Evolutionary conservation across 2,888 invertebrate genomes (phyloP).

Genomic region (Xanthorhoe designata): DNA sequence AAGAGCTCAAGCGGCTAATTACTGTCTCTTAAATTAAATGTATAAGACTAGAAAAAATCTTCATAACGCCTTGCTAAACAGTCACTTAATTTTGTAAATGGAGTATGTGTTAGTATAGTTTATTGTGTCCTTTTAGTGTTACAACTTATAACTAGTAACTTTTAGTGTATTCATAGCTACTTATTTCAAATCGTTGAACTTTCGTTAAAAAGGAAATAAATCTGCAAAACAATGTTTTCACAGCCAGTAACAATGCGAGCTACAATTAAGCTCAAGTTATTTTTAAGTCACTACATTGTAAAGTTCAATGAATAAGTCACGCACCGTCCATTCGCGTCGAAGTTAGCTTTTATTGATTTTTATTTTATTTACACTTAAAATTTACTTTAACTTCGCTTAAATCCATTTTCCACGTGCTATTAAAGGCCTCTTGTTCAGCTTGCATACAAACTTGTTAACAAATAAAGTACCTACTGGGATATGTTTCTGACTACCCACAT

Average conservation of each 20-base stretch:
- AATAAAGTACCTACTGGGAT: no score
- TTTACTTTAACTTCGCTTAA: neutral
- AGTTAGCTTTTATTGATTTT: conserved; percentile 25
- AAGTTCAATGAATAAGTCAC: conserved; percentile 26
- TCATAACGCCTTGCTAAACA: no score
- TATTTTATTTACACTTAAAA: conserved; percentile 4
- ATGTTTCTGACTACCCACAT: no score
- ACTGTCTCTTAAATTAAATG: no score
- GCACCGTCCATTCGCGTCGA: conserved; percentile 18
- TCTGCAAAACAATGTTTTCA: conserved; percentile 35
- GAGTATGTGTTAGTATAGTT: no score
- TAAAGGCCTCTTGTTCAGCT: no score
- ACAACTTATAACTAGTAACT: neutral
- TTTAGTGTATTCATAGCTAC: neutral
- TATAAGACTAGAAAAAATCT: no score
- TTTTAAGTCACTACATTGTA: conserved; percentile 52
- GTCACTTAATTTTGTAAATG: no score
- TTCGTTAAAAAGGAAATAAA: conserved; percentile 23
- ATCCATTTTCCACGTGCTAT: neutral
- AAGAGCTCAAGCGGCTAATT: no score
- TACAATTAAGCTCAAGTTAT: conserved; percentile 37
- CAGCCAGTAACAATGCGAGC: conserved; percentile 30
- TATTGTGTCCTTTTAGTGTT: neutral
- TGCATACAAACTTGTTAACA: no score
- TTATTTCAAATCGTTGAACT: conserved; percentile 27